These are phyloP conservation scores for Brachypalpus laphriformis DNA, from an alignment of 2,888 invertebrate genomes.

Conservation along the genomic window DNA sequence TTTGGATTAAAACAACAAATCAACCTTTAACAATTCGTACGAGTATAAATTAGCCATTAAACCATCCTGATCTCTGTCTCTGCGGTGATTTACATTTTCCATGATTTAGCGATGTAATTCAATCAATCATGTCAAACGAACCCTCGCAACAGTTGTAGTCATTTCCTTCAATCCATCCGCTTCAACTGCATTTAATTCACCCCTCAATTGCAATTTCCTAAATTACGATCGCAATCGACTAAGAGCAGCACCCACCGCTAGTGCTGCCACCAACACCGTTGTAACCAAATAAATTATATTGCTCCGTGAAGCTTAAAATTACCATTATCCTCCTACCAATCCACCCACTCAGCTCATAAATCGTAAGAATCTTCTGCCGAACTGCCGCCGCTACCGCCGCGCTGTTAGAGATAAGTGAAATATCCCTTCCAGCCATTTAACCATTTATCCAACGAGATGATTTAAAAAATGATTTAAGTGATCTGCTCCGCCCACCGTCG, in stretches of 20 bases:
- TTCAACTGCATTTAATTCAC: conserved; percentile 53
- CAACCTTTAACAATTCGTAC: background rate
- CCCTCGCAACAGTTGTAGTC: background rate
- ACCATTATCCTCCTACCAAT: conserved; percentile 61
- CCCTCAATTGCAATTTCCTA: conserved; percentile 62
- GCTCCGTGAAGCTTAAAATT: conserved; percentile 72
- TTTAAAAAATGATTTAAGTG: conserved; percentile 73
- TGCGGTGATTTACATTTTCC: conserved; percentile 18
- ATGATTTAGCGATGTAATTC: conserved; percentile 29
- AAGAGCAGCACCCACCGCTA: background rate
- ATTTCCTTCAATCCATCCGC: conserved; percentile 6
- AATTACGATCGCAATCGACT: conserved; percentile 65
- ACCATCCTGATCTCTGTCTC: conserved; percentile 22
- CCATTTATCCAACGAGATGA: conserved; percentile 66
- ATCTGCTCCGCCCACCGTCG: conserved; percentile 45
- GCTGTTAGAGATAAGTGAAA: conserved; percentile 57
- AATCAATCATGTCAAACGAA: conserved; percentile 42
- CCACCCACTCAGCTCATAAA: conserved; percentile 61
- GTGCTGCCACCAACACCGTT: background rate
- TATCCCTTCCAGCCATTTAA: conserved; percentile 63
- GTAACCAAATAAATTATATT: conserved; percentile 71
- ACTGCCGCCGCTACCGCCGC: conserved; percentile 15
- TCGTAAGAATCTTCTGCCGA: conserved; percentile 48
- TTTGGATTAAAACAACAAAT: too few relatives aligned
- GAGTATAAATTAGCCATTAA: conserved; percentile 18